Evolutionary conservation across 2,113 vertebrate genomes (phyloP).

Genomic region (Brienomyrus longianalis): DNA sequence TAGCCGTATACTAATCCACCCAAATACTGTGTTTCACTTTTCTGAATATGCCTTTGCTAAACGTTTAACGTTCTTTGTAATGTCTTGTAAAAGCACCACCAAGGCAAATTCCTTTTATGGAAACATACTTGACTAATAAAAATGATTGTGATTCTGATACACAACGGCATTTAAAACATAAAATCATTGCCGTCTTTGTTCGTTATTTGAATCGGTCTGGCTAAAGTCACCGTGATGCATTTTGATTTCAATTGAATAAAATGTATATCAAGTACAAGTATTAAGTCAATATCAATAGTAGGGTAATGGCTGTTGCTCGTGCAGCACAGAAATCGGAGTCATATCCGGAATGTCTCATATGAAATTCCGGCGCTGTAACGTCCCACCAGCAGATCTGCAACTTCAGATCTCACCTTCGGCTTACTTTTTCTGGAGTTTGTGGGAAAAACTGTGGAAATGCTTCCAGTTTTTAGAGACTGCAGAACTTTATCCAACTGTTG

Average conservation of each 20-base stretch:
- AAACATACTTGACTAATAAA: too few relatives aligned
- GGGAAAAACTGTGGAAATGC: too few relatives aligned
- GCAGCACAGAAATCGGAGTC: neutral
- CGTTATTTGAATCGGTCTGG: neutral
- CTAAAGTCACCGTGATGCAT: neutral
- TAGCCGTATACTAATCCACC: neutral
- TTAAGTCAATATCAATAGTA: neutral
- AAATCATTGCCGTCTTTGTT: neutral
- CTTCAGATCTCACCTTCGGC: constrained; percentile 26
- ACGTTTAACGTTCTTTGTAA: too few relatives aligned
- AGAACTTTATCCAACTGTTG: too few relatives aligned
- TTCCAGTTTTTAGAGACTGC: too few relatives aligned
- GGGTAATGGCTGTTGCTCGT: neutral
- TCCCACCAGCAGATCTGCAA: neutral
- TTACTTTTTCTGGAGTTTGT: neutral
- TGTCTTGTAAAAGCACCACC: too few relatives aligned
- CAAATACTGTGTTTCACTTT: too few relatives aligned
- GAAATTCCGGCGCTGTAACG: constrained; percentile 10
- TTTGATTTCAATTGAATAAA: neutral
- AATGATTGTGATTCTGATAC: neutral
- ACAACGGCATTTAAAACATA: neutral
- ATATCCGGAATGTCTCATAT: neutral
- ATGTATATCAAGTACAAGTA: neutral
- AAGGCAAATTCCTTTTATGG: too few relatives aligned
- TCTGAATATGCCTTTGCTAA: too few relatives aligned